Base-by-base conservation (phyloP, 2,797 vertebrate genomes). In the Ammospiza maritima region DNA sequence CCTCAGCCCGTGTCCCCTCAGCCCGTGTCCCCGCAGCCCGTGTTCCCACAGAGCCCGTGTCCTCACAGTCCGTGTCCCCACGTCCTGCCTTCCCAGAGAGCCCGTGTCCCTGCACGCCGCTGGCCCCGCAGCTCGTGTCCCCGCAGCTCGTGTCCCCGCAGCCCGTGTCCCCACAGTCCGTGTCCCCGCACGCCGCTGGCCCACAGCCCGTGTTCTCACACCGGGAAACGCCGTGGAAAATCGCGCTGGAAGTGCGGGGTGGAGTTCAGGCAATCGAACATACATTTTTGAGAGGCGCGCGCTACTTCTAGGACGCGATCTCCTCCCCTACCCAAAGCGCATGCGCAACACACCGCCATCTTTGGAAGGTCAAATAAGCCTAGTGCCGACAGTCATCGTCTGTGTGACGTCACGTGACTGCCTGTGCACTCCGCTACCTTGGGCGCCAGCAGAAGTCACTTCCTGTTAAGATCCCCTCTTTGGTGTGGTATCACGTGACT, bases 361-460 rank as follows among this genome's bases (percentile, higher is more conserved):
- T 48, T 58, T 40, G 19, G 12, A 57, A 67, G 44, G 64, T 22
- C 29, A 40, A 5, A 5, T 2, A 9, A 18, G 5, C 2, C 2
- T 0, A 13, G 1, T 1, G 16, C 3, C 0, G 3, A 1, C 9
- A 8, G 18, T 14, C 30, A 11, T 27, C 3, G n/a, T 62, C 6
- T 0, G 44, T 5, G 44, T 36, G 19, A 11, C 6, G 6, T 4
- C 23, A 14, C 4, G 25, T 14, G 5, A 13, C 25, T 23, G 4
- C 4, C 15, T 0, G 15, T 1, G 2, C 0, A 0, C 0, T 1
- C 19, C 8, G 12, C 60, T 26, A 44, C 29, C 5, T 54, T 77
- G 16, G 16, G 19, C 22, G 6, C 25, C 36, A 42, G 19, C 25
- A 17, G 18, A 17, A 16, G 51, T 27, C 3, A 7, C 18, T 2